phyloP scores from a whole-genome alignment of 2,797 vertebrate species.

The Scleropages formosus region DNA sequence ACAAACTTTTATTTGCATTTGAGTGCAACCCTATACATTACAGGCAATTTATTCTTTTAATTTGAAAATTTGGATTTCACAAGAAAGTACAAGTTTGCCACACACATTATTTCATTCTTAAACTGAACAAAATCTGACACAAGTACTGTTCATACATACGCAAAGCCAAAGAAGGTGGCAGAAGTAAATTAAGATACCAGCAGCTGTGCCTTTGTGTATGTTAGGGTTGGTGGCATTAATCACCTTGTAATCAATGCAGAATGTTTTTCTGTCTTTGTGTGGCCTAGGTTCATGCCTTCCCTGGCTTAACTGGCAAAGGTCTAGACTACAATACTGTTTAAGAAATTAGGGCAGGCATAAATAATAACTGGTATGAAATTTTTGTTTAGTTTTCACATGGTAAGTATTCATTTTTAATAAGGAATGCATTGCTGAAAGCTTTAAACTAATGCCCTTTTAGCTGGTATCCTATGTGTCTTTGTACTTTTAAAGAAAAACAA shows the following conservation, averaged over 20 bases:
- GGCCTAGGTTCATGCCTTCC: neutral
- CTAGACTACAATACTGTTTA: no score
- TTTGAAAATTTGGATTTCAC: constrained; percentile 10
- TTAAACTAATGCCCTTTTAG: neutral
- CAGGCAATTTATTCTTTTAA: neutral
- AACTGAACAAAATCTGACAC: constrained; percentile 18
- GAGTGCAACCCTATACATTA: neutral
- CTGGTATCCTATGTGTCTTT: neutral
- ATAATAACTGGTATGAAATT: no score
- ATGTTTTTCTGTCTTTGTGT: neutral
- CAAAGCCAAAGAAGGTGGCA: constrained; percentile 39
- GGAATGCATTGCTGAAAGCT: neutral
- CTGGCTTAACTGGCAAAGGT: neutral
- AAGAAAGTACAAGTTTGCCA: constrained; percentile 11
- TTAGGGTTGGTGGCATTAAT: neutral
- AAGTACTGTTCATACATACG: constrained; percentile 46
- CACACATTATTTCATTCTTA: constrained; percentile 39
- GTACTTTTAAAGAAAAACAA: neutral
- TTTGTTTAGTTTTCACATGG: no score
- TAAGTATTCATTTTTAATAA: no score
- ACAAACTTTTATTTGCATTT: neutral
- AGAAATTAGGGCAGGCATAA: no score
- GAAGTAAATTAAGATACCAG: neutral
- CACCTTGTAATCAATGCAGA: neutral
- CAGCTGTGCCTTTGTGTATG: neutral